Conservation (phyloP, 2,888 invertebrate genomes). For the Dryobotodes eremita region DNA sequence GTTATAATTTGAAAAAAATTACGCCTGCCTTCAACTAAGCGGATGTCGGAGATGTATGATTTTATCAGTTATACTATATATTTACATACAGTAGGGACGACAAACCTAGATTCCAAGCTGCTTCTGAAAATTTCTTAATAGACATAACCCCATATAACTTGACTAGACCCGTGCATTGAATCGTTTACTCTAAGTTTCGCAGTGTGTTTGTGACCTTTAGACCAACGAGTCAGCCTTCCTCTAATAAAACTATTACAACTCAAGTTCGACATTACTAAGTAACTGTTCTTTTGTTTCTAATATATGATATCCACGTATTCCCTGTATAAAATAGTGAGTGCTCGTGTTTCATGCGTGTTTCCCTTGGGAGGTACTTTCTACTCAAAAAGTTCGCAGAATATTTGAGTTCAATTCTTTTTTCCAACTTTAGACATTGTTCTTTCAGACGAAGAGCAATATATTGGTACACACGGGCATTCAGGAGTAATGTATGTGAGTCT, state of each 20-base stretch:
- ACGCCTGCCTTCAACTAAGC: no score
- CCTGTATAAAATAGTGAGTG: neutral
- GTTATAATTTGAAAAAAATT: neutral
- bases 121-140: neutral
- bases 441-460: constrained; percentile 14
- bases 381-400: constrained; percentile 48
- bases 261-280: neutral
- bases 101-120: neutral
- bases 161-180: neutral
- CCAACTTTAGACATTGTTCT: constrained; percentile 33
- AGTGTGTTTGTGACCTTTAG: no score
- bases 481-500: neutral
- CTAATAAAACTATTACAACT: neutral
- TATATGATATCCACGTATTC: constrained; percentile 24
- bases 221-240: neutral
- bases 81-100: neutral
- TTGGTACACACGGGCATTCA: neutral
- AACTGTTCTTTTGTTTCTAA: neutral
- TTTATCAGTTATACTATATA: neutral
- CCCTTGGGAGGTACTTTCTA: constrained; percentile 44
- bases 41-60: neutral
- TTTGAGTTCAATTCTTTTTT: constrained; percentile 37
- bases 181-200: neutral
- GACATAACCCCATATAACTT: neutral
- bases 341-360: constrained; percentile 19